Percentiles rank a stretch among this genome's conserved stretches.
phyloP scores from a whole-genome alignment of 2,888 invertebrate species.

The Athetis lepigone region DNA sequence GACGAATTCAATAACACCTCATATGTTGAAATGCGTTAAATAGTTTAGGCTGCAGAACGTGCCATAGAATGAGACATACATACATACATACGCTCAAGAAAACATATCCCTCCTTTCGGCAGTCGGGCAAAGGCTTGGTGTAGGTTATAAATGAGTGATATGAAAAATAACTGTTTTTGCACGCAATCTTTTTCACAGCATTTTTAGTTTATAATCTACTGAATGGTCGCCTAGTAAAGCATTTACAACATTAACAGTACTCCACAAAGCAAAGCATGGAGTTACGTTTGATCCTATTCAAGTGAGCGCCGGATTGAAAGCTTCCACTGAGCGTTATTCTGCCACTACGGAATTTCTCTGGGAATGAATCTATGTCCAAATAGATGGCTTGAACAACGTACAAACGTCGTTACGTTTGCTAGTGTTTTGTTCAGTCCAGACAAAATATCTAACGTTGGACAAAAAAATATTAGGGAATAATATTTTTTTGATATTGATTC shows the following conservation, averaged over 20 bases:
- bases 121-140: no score
- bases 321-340: conserved; percentile 68
- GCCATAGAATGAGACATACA: no score
- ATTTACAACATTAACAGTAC: conserved; percentile 28
- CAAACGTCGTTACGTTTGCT: conserved; percentile 73
- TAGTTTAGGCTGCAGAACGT: no score
- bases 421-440: conserved; percentile 63
- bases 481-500: conserved; percentile 34
- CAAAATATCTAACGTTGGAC: conserved; percentile 67
- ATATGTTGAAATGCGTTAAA: no score
- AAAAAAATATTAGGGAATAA: conserved; percentile 53
- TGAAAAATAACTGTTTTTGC: no score
- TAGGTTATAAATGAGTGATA: no score
- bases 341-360: conserved; percentile 72
- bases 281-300: conserved; percentile 65
- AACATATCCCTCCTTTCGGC: no score
- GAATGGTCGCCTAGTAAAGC: conserved; percentile 17
- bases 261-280: conserved; percentile 46
- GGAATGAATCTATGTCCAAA: conserved; percentile 74
- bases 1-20: no score
- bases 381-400: conserved; percentile 72
- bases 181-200: no score
- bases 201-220: no score
- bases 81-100: no score
- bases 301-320: conserved; percentile 71